Evolutionary conservation across 2,113 vertebrate species (phyloP).

Genomic region (Craseonycteris thonglongyai): DNA sequence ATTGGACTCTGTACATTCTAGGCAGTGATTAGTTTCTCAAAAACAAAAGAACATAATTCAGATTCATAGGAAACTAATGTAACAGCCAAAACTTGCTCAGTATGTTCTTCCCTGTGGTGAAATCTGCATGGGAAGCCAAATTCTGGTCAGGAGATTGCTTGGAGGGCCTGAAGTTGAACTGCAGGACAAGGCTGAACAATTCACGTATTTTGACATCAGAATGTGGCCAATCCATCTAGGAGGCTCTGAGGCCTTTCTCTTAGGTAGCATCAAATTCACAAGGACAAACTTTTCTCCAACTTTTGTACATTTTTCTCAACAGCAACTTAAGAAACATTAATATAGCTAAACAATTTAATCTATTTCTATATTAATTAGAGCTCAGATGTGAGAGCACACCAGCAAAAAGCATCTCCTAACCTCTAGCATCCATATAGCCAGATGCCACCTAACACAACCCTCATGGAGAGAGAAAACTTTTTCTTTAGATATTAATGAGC

Average conservation of each 20-base stretch:
- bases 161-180: not conserved
- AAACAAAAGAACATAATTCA: constrained; percentile 36
- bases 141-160: not conserved
- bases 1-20: not conserved
- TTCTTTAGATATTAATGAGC: not conserved
- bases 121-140: constrained; percentile 25
- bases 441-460: not conserved
- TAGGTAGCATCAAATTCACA: not conserved
- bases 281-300: not conserved
- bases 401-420: not conserved
- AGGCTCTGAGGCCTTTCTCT: not conserved
- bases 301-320: not conserved
- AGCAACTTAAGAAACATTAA: not conserved
- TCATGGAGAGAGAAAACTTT: not conserved
- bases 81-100: not conserved
- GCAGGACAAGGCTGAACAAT: not conserved
- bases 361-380: not conserved
- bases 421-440: not conserved
- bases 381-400: not conserved
- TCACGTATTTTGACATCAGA: not conserved
- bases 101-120: constrained; percentile 18
- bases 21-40: not conserved
- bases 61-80: constrained; percentile 7
- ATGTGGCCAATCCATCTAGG: not conserved
- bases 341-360: not conserved